Conservation (phyloP, 2,888 invertebrate species). For the Chromoteleia sp. region DNA sequence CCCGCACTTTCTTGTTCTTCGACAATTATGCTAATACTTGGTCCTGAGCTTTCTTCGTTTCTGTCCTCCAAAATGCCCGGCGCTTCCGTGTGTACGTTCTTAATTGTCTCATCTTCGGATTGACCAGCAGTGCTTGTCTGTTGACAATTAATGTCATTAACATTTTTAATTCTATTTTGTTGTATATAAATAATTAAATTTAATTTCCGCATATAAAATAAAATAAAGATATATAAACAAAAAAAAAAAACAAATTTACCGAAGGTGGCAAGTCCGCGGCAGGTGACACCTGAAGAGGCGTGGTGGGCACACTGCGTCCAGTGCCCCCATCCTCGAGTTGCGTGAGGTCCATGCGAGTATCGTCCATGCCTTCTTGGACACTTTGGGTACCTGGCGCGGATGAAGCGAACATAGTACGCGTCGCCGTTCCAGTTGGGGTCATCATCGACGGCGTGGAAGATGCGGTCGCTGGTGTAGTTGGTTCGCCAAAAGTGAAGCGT, state of each 20-base stretch:
- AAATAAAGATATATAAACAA: neutral
- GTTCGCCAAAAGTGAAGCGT: slow-evolving; percentile 89
- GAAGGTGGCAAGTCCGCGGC: slow-evolving; percentile 80
- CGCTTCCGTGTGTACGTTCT: slow-evolving; percentile 74
- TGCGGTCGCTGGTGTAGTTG: slow-evolving; percentile 80
- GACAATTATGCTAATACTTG: slow-evolving; percentile 75
- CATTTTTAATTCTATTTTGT: slow-evolving; percentile 6
- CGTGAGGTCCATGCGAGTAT: slow-evolving; percentile 90
- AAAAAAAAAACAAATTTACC: slow-evolving; percentile 69
- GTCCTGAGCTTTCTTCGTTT: slow-evolving; percentile 76
- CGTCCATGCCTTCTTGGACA: slow-evolving; percentile 89
- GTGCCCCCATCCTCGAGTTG: slow-evolving; percentile 87
- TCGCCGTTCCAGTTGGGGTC: slow-evolving; percentile 73
- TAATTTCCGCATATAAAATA: neutral
- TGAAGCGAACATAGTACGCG: slow-evolving; percentile 77
- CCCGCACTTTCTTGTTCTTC: slow-evolving; percentile 75
- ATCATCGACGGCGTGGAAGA: slow-evolving; percentile 78
- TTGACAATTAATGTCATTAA: neutral
- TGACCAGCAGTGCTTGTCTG: slow-evolving; percentile 79
- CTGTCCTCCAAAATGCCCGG: slow-evolving; percentile 73
- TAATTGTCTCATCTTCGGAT: slow-evolving; percentile 79
- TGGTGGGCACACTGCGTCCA: slow-evolving; percentile 89
- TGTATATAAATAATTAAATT: neutral
- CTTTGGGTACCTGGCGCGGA: slow-evolving; percentile 84
- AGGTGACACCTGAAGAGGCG: slow-evolving; percentile 88